Conservation (phyloP, 2,113 vertebrate genomes). For the Axis porcinus region DNA sequence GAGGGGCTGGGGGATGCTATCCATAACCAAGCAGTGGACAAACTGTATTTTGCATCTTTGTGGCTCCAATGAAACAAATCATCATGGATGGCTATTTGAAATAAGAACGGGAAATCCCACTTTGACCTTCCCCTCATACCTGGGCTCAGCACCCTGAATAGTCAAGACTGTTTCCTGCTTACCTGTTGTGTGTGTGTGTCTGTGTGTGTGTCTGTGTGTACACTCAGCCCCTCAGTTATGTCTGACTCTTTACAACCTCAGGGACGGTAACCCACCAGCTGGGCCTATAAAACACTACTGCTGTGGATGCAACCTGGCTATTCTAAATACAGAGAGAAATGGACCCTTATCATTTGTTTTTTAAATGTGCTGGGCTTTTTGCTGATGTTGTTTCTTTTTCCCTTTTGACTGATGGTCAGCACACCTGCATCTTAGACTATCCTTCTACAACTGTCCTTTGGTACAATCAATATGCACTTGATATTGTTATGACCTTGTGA, state of each 20-base stretch:
- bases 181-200: background rate
- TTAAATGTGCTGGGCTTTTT: background rate
- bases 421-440: background rate
- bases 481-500: background rate
- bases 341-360: background rate
- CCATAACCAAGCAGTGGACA: background rate
- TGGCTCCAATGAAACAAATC: background rate
- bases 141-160: background rate
- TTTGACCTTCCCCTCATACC: background rate
- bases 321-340: background rate
- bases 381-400: background rate
- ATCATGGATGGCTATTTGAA: background rate
- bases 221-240: background rate
- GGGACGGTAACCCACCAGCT: background rate
- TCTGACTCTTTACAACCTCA: background rate
- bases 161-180: background rate
- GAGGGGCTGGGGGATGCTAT: background rate
- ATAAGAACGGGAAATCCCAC: background rate
- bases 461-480: background rate
- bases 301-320: background rate
- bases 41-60: background rate
- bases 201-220: background rate
- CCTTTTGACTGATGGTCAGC: background rate
- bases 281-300: background rate
- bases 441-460: background rate